Conservation (phyloP, 2,888 invertebrate genomes). For the Scelioninae gen. 2 region DNA sequence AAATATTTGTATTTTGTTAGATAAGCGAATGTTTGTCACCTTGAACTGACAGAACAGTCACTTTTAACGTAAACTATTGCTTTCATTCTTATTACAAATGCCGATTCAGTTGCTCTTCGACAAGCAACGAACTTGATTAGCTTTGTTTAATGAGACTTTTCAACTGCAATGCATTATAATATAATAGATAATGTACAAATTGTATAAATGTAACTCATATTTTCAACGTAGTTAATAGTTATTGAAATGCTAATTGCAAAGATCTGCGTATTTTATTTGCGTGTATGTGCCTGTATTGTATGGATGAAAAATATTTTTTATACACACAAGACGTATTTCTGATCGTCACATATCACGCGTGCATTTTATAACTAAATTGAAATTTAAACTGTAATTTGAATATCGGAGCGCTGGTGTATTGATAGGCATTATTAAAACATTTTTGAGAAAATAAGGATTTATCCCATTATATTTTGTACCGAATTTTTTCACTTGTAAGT, state of each 20-base stretch:
- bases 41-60: too few species aligned
- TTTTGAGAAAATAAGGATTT: background rate
- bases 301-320: constrained; percentile 8
- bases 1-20: too few species aligned
- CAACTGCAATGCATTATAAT: constrained; percentile 6
- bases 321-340: constrained; percentile 5
- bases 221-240: background rate
- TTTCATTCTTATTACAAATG: too few species aligned
- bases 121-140: constrained; percentile 11
- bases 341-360: constrained; percentile 14
- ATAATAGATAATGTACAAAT: constrained; percentile 17
- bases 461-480: constrained; percentile 14
- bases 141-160: background rate
- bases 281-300: constrained; percentile 13
- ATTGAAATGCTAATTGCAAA: background rate
- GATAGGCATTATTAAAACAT: background rate
- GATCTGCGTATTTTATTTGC: background rate
- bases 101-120: too few species aligned
- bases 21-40: too few species aligned
- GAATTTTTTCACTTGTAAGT: constrained; percentile 21
- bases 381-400: constrained; percentile 1
- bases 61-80: too few species aligned
- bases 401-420: constrained; percentile 2
- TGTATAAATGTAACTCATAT: constrained; percentile 17
- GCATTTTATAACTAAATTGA: constrained; percentile 4